Percentiles rank a stretch among this genome's conserved stretches.
Conservation (phyloP, 2,797 vertebrate genomes). For the Nyctalus aviator region DNA sequence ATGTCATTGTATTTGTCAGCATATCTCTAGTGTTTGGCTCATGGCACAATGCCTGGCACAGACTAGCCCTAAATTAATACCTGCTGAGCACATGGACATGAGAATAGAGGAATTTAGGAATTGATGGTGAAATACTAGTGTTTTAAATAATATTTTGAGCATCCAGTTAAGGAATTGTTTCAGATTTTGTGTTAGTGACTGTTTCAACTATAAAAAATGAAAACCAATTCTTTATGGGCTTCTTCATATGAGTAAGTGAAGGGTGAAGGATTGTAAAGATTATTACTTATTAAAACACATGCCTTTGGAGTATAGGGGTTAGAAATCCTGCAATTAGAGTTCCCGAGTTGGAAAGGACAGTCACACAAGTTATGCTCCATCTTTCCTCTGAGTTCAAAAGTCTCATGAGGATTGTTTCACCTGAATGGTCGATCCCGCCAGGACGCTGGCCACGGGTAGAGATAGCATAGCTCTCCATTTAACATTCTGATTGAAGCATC, state of each 20-base stretch:
- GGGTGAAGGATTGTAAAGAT: neutral
- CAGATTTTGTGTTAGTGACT: neutral
- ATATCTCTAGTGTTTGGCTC: neutral
- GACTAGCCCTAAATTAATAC: neutral
- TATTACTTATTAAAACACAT: neutral
- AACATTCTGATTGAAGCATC: neutral
- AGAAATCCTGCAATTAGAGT: neutral
- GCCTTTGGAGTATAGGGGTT: neutral
- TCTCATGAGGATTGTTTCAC: neutral
- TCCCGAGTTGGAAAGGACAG: neutral
- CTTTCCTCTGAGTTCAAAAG: neutral
- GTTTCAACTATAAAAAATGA: neutral
- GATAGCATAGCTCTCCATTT: neutral
- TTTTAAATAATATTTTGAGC: conserved; percentile 36
- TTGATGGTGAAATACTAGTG: neutral
- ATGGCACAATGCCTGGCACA: neutral
- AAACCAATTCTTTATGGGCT: neutral
- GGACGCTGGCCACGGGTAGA: neutral
- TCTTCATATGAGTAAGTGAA: neutral
- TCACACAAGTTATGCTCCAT: neutral
- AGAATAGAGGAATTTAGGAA: neutral
- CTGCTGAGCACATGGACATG: neutral
- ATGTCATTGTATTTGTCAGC: neutral
- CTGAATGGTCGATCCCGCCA: neutral
- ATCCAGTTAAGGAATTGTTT: neutral